A percentile compares a stretch with the other conserved stretches of the same genome.
Conservation (phyloP, 30 jellyfish, hydroid and myxozoan genomes). For the Clytia hemisphaerica region DNA sequence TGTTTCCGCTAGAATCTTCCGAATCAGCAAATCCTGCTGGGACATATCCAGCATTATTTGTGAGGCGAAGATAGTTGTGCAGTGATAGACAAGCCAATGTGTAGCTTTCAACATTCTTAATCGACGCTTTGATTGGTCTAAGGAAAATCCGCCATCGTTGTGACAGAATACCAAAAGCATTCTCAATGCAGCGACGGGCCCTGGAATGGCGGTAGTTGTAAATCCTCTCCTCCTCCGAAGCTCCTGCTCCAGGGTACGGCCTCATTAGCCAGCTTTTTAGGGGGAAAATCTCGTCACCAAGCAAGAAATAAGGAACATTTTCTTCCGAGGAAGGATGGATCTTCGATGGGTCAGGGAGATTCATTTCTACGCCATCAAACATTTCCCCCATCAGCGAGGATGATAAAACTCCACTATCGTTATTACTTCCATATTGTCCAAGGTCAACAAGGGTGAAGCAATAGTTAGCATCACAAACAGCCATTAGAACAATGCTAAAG, state of each 20-base stretch:
- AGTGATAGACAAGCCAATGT: conserved; percentile 17
- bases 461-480: conserved; percentile 43
- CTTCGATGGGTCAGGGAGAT: neutral
- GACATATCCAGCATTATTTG: conserved; percentile 11
- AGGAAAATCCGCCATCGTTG: conserved; percentile 24
- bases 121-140: conserved; percentile 10
- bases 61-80: conserved; percentile 23
- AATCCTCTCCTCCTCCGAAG: neutral
- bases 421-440: conserved; percentile 35
- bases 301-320: conserved; percentile 8
- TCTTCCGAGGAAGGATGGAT: neutral
- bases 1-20: conserved; percentile 28
- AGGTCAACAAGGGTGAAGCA: conserved; percentile 22
- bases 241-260: conserved; percentile 17
- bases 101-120: neutral
- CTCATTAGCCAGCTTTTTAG: conserved; percentile 30
- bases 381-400: conserved; percentile 20
- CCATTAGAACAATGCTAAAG: conserved; percentile 49
- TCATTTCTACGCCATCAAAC: conserved; percentile 17
- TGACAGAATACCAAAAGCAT: conserved; percentile 30
- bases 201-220: conserved; percentile 23
- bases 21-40: conserved; percentile 32
- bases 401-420: conserved; percentile 24
- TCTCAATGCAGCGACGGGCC: conserved; percentile 35
- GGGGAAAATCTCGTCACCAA: conserved; percentile 35